Evolutionary conservation across 2,113 vertebrate genomes (phyloP).

Genomic region (Campylorhamphus procurvoides): DNA sequence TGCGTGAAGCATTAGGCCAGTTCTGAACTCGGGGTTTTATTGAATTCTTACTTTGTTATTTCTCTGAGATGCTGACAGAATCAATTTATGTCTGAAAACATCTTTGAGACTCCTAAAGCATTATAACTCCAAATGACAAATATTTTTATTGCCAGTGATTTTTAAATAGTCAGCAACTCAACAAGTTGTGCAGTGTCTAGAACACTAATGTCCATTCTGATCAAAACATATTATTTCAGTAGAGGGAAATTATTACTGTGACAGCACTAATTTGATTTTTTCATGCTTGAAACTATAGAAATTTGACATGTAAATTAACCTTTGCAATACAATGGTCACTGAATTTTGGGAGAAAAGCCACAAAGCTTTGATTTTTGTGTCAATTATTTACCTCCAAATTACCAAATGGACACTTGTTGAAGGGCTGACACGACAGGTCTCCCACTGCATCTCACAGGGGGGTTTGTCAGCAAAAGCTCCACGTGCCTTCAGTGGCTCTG

Average conservation of each 20-base stretch:
- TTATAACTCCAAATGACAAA: not conserved
- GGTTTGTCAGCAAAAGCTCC: not conserved
- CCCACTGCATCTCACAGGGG: not conserved
- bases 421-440: not conserved
- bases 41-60: conserved; percentile 45
- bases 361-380: not conserved
- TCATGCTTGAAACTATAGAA: not conserved
- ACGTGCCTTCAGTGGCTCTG: not conserved
- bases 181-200: not conserved
- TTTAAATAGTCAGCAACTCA: not conserved
- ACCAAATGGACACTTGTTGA: not conserved
- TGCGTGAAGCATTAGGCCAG: not conserved
- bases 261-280: not conserved
- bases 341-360: not conserved
- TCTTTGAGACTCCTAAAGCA: not conserved
- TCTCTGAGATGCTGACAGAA: not conserved
- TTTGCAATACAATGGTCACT: not conserved
- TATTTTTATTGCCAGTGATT: not conserved
- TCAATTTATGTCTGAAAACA: not conserved
- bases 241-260: not conserved
- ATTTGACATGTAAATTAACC: not conserved
- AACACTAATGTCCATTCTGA: not conserved
- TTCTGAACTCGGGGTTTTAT: not conserved
- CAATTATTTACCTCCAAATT: not conserved
- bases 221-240: not conserved